Conservation (phyloP, 2,797 vertebrate species). For the Gambelia wislizenii region DNA sequence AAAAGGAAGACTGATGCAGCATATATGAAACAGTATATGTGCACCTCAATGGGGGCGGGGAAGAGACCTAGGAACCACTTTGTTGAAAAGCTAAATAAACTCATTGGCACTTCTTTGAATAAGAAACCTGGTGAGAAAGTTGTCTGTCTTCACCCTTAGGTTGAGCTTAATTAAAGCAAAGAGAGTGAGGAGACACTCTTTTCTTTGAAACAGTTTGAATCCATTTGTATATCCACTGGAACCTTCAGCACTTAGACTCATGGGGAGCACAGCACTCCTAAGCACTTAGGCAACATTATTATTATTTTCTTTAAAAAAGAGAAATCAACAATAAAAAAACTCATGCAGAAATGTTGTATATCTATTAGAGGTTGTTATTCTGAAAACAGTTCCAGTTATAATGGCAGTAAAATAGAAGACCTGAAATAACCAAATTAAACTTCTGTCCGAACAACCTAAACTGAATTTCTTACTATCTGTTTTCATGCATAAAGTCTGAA, state of each 20-base stretch:
- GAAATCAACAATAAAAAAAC: conserved; percentile 11
- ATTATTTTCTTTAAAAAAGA: not conserved
- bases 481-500: not conserved
- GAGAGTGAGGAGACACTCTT: conserved; percentile 12
- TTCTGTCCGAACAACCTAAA: not conserved
- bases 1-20: not conserved
- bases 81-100: not conserved
- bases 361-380: not conserved
- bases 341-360: not conserved
- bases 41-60: not conserved
- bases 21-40: not conserved
- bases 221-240: conserved; percentile 30
- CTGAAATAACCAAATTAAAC: not conserved
- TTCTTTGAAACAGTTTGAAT: conserved; percentile 28
- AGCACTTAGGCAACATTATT: conserved; percentile 24
- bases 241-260: conserved; percentile 28
- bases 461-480: not conserved
- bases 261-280: conserved; percentile 26
- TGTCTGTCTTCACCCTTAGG: conserved; percentile 25
- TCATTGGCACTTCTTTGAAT: conserved; percentile 2
- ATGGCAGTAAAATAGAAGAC: not conserved
- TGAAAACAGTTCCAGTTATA: conserved; percentile 6
- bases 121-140: conserved; percentile 16
- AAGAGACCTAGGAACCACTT: conserved; percentile 24
- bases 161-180: conserved; percentile 33